phyloP scores from a whole-genome alignment of 2,797 vertebrate species.

The Rousettus madagascariensis region DNA sequence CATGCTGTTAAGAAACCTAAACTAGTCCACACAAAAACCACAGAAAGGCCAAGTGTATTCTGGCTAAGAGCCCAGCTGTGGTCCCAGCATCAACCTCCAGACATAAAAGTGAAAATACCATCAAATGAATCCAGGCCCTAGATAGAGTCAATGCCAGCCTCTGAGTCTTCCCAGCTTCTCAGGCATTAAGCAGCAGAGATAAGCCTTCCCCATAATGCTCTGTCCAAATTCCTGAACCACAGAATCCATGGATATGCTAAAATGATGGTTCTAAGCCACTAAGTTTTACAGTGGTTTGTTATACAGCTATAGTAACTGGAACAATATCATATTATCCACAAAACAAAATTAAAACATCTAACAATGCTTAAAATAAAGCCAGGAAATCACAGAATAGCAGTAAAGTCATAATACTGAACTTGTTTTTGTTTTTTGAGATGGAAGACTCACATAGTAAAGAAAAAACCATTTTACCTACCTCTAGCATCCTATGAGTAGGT shows the following conservation, averaged over 20 bases:
- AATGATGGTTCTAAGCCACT: neutral
- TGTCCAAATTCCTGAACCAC: neutral
- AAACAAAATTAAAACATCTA: neutral
- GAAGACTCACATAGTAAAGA: neutral
- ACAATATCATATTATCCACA: neutral
- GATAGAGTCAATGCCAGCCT: neutral
- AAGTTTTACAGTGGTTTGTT: neutral
- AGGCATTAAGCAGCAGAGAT: neutral
- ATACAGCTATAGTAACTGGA: neutral
- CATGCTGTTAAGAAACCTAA: neutral
- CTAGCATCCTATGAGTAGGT: neutral
- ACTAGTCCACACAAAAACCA: neutral
- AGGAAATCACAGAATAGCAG: neutral
- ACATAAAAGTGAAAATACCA: neutral
- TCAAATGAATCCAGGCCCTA: neutral
- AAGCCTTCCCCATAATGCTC: neutral
- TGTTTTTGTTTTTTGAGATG: constrained; percentile 18
- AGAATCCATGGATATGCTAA: neutral
- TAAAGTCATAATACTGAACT: constrained; percentile 12
- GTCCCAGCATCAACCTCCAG: neutral
- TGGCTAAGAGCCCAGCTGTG: neutral
- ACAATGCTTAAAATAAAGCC: neutral
- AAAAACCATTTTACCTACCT: neutral
- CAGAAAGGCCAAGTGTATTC: neutral
- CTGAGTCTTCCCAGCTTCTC: neutral